These are phyloP conservation scores for Hirtodrosophila alboralis DNA, from an alignment of 2,888 invertebrate genomes.

Conservation along the genomic window DNA sequence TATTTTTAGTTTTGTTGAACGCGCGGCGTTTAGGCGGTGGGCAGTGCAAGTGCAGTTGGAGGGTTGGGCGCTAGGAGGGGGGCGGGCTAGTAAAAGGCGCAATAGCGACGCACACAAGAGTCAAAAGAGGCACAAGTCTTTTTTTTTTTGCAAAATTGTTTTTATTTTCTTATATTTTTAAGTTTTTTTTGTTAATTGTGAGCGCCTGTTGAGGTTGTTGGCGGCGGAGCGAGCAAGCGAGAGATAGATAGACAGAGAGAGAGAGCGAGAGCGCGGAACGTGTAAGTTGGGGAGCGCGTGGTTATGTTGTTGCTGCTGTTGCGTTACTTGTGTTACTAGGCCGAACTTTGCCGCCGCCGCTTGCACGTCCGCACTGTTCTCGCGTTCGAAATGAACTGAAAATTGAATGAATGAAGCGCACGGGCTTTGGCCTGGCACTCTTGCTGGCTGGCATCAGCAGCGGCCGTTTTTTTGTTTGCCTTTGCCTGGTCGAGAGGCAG, in stretches of 20 bases:
- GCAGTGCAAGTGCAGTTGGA: constrained; percentile 42
- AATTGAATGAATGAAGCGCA: constrained; percentile 70
- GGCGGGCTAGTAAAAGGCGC: no score
- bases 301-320: constrained; percentile 32
- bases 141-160: constrained; percentile 28
- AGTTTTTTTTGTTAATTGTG: constrained; percentile 13
- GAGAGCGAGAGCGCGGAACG: constrained; percentile 45
- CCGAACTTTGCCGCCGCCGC: constrained; percentile 57
- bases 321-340: constrained; percentile 45
- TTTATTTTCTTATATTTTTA: no score
- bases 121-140: constrained; percentile 34
- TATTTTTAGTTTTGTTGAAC: constrained; percentile 12
- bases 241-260: constrained; percentile 8
- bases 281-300: constrained; percentile 51
- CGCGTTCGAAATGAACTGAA: constrained; percentile 84
- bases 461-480: constrained; percentile 44
- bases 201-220: constrained; percentile 50
- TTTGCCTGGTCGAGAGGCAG: constrained; percentile 15
- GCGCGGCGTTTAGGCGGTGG: constrained; percentile 38
- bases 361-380: constrained; percentile 83
- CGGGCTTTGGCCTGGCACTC: constrained; percentile 25
- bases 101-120: constrained; percentile 18
- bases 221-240: constrained; percentile 16
- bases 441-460: constrained; percentile 29
- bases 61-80: constrained; percentile 1